Percentiles rank a stretch among this genome's conserved stretches.
phyloP scores from a whole-genome alignment of 2,888 invertebrate genomes.

The Lissocephala sabroskyi region DNA sequence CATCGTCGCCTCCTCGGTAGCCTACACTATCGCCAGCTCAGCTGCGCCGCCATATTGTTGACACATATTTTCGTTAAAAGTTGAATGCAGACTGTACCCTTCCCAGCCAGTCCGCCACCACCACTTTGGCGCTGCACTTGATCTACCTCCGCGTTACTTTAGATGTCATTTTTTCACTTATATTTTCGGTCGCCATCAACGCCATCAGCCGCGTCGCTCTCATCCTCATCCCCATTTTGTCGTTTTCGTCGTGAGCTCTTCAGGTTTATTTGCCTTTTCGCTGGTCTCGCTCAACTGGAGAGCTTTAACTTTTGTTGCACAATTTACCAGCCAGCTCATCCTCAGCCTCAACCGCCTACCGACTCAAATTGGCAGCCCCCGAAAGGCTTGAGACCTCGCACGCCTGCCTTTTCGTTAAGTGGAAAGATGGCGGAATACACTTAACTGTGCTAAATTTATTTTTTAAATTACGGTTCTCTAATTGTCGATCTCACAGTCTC shows the following conservation, averaged over 20 bases:
- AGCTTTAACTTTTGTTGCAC: conserved; percentile 59
- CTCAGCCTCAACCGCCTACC: conserved; percentile 53
- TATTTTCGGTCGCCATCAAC: too few species aligned
- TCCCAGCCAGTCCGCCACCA: not conserved
- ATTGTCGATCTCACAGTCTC: too few species aligned
- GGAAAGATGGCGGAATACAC: not conserved
- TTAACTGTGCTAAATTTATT: too few species aligned
- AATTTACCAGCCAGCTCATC: conserved; percentile 58
- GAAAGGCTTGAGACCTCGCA: too few species aligned
- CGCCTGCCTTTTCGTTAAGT: conserved; percentile 27
- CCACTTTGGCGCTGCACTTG: conserved; percentile 27
- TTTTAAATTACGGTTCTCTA: too few species aligned
- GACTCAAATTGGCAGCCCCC: conserved; percentile 61
- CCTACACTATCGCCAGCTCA: not conserved
- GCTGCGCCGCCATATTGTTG: conserved; percentile 50
- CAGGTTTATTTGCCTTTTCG: conserved; percentile 29
- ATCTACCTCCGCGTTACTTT: conserved; percentile 39
- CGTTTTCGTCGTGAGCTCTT: conserved; percentile 7
- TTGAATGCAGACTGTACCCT: conserved; percentile 35
- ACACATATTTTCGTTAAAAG: conserved; percentile 51
- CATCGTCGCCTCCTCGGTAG: conserved; percentile 29
- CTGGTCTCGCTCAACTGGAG: conserved; percentile 31
- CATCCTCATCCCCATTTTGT: too few species aligned
- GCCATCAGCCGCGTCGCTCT: too few species aligned
- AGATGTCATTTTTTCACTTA: conserved; percentile 37